Conservation (phyloP, 2,888 invertebrate genomes). For the Lasioglossum villosulum region DNA sequence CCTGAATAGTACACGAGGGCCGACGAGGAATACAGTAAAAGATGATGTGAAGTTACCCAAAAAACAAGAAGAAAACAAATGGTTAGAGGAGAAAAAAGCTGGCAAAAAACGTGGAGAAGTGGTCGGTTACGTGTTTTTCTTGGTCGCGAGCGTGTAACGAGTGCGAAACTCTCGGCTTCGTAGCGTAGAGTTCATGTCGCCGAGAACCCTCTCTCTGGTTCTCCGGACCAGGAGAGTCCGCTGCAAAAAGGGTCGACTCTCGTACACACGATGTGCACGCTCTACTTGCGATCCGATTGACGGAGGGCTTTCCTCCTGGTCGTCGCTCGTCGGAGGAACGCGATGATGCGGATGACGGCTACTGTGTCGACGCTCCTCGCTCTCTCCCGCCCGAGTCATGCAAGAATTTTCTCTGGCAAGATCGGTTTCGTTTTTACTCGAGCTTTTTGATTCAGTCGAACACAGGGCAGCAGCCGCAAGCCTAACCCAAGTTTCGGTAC, state of each 20-base stretch:
- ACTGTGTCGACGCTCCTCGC: constrained; percentile 34
- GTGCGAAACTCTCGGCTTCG: constrained; percentile 54
- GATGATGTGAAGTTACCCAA: too few species aligned
- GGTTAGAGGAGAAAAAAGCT: not conserved
- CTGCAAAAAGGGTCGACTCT: constrained; percentile 63
- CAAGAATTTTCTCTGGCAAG: constrained; percentile 38
- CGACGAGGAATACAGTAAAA: too few species aligned
- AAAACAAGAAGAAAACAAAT: too few species aligned
- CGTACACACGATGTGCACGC: constrained; percentile 66
- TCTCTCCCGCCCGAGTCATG: not conserved
- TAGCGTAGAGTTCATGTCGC: constrained; percentile 55
- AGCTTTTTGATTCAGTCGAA: not conserved
- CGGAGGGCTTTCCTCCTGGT: constrained; percentile 64
- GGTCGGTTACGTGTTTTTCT: constrained; percentile 1
- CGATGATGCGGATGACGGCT: constrained; percentile 64
- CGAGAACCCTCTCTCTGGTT: constrained; percentile 48
- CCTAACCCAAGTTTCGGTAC: not conserved
- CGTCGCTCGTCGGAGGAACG: constrained; percentile 45
- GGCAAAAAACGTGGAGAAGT: not conserved
- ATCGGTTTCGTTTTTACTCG: constrained; percentile 42
- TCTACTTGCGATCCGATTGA: constrained; percentile 71
- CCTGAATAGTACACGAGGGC: too few species aligned
- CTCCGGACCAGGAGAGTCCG: constrained; percentile 45
- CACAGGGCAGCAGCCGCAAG: too few species aligned
- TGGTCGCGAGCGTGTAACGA: constrained; percentile 34